Conservation (phyloP, 2,113 vertebrate species). For the Scolopax mira region DNA sequence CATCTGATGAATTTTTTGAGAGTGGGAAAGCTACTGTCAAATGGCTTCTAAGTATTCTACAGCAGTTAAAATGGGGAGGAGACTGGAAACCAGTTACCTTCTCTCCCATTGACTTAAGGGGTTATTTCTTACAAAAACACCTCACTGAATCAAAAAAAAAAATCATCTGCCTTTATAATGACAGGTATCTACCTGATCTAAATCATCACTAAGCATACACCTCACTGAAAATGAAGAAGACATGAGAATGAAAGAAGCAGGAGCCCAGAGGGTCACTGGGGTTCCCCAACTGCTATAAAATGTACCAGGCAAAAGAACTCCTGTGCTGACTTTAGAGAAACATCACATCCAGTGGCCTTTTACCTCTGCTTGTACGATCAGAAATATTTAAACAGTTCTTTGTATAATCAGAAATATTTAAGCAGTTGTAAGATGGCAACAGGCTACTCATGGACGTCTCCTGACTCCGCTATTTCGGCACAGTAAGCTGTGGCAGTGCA, state of each 20-base stretch:
- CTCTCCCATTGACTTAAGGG: neutral
- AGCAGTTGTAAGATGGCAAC: neutral
- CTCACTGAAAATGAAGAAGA: neutral
- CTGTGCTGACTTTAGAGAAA: neutral
- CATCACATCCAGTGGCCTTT: neutral
- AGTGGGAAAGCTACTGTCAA: neutral
- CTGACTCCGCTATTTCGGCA: neutral
- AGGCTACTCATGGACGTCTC: neutral
- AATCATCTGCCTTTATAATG: neutral
- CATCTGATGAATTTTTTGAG: neutral
- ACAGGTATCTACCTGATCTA: no score
- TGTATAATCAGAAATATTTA: neutral
- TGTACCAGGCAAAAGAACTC: neutral
- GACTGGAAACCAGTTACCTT: neutral
- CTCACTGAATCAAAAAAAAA: neutral
- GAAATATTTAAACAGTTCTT: neutral
- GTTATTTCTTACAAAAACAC: neutral
- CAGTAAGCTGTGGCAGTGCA: neutral
- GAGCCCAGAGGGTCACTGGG: neutral
- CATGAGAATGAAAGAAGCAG: neutral
- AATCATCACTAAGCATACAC: neutral
- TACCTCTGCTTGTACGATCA: rapidly evolving
- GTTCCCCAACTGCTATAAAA: neutral
- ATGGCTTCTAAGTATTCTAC: neutral
- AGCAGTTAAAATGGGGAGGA: neutral